Evolutionary conservation across 2,113 vertebrate genomes (phyloP).

Genomic region (Thomomys bottae): DNA sequence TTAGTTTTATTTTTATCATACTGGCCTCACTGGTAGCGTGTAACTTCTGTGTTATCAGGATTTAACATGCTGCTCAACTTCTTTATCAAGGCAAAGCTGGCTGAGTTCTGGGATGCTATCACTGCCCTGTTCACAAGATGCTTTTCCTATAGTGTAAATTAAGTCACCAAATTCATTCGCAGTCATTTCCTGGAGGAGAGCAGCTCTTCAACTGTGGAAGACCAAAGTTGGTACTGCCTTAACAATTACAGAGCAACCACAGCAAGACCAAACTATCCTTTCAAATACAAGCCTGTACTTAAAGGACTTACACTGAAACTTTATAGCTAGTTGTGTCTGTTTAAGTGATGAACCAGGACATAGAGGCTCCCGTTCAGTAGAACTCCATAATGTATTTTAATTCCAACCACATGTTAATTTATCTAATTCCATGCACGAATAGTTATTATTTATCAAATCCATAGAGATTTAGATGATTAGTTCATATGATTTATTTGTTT

Average conservation of each 20-base stretch:
- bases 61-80: slow-evolving; percentile 71
- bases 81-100: slow-evolving; percentile 78
- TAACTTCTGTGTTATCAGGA: slow-evolving; percentile 73
- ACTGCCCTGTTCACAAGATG: slow-evolving; percentile 69
- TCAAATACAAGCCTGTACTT: slow-evolving; percentile 73
- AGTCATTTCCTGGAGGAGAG: slow-evolving; percentile 73
- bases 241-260: slow-evolving; percentile 78
- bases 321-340: slow-evolving; percentile 71
- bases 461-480: slow-evolving; percentile 66
- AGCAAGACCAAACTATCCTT: slow-evolving; percentile 50
- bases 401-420: slow-evolving; percentile 67
- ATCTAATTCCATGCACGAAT: slow-evolving; percentile 71
- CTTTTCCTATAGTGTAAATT: slow-evolving; percentile 79
- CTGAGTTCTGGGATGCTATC: slow-evolving; percentile 65
- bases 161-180: slow-evolving; percentile 75
- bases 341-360: slow-evolving; percentile 6
- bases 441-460: slow-evolving; percentile 72
- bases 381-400: slow-evolving; percentile 54
- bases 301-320: slow-evolving; percentile 70
- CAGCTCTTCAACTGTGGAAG: slow-evolving; percentile 79
- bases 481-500: slow-evolving; percentile 75
- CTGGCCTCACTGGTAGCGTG: slow-evolving; percentile 57
- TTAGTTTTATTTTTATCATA: slow-evolving; percentile 73
- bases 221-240: slow-evolving; percentile 82
- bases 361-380: slow-evolving; percentile 13